Percentiles rank a stretch among this genome's conserved stretches.
Conservation (phyloP, 1,140 invertebrate genomes). For the Chelonus insularis region DNA sequence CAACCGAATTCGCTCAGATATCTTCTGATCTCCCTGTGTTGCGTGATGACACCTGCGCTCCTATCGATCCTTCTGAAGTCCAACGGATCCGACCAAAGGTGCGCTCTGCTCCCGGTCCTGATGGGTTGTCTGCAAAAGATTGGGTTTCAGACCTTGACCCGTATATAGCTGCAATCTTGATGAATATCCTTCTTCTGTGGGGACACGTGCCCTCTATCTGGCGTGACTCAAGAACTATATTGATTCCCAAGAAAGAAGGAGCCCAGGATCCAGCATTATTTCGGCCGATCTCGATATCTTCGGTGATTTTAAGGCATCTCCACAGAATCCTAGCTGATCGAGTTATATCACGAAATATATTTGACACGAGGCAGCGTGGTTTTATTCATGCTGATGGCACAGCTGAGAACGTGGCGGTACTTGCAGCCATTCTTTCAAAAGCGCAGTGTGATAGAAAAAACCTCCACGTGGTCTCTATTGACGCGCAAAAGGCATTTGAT, state of each 20-base stretch:
- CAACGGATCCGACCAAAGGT: neutral
- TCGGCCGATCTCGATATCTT: constrained; percentile 25
- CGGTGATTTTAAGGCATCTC: constrained; percentile 12
- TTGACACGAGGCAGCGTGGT: constrained; percentile 7
- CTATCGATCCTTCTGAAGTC: neutral
- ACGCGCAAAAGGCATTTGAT: constrained; percentile 35
- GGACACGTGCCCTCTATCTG: neutral
- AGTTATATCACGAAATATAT: neutral
- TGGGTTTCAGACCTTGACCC: neutral
- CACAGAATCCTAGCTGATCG: constrained; percentile 26
- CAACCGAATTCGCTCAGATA: too few relatives aligned
- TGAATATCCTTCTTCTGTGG: constrained; percentile 6
- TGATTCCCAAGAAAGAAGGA: constrained; percentile 21
- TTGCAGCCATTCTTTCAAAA: constrained; percentile 20
- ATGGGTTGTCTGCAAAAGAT: neutral
- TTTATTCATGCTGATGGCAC: constrained; percentile 29
- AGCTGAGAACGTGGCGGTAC: constrained; percentile 19
- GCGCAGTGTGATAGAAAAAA: neutral
- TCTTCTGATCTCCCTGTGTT: too few relatives aligned
- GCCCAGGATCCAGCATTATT: constrained; percentile 14
- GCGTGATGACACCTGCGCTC: neutral
- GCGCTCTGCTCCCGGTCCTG: constrained; percentile 7
- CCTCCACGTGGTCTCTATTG: constrained; percentile 29
- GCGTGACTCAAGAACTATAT: constrained; percentile 17
- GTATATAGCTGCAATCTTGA: neutral